Percentiles rank a stretch among this genome's conserved stretches.
Conservation (phyloP, 2,797 vertebrate genomes). For the Chelidonichthys spinosus region DNA sequence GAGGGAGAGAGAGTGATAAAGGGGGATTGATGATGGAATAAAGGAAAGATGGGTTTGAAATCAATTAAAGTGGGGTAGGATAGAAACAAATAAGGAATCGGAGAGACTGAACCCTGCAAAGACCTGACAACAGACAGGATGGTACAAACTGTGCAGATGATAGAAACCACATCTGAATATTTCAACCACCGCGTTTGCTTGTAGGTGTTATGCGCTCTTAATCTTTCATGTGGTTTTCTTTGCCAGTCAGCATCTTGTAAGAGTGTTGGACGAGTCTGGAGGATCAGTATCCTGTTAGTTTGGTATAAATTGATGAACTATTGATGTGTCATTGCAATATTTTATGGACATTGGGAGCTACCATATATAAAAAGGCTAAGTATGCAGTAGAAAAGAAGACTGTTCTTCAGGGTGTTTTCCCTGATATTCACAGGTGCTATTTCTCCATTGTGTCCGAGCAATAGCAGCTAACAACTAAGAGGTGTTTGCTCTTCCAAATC, state of each 20-base stretch:
- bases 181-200: conserved; percentile 6
- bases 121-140: background rate
- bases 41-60: background rate
- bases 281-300: background rate
- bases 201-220: background rate
- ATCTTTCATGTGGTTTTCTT: conserved; percentile 15
- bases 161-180: conserved; percentile 15
- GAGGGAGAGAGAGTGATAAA: background rate
- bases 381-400: background rate
- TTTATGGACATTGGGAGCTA: background rate
- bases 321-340: background rate
- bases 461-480: background rate
- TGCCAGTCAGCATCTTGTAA: conserved; percentile 1
- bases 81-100: background rate
- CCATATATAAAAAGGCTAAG: background rate
- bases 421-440: background rate
- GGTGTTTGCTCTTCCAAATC: conserved; percentile 1
- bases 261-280: background rate
- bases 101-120: background rate
- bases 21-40: background rate
- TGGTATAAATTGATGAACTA: background rate
- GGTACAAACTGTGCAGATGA: background rate
- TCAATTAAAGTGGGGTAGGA: background rate
- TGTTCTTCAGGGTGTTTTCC: background rate
- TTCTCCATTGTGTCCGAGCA: conserved; percentile 3